Conservation (phyloP, 2,113 vertebrate species). For the Nerophis lumbriciformis region DNA sequence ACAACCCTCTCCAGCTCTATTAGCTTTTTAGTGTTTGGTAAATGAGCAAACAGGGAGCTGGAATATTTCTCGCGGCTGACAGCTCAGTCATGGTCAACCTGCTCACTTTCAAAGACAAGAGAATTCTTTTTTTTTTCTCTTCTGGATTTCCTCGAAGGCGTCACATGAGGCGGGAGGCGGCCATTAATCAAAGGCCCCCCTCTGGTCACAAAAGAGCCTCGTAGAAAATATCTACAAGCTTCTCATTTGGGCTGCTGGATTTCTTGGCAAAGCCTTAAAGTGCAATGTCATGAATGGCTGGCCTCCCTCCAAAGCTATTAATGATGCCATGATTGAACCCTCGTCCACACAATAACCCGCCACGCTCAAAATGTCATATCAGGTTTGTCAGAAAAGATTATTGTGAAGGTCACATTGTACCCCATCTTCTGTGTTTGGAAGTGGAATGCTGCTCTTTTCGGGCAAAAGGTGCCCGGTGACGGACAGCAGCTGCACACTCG, state of each 20-base stretch:
- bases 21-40: conserved; percentile 22
- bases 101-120: conserved; percentile 49
- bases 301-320: conserved; percentile 89
- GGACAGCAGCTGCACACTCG: conserved; percentile 12
- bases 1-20: conserved; percentile 19
- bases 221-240: conserved; percentile 90
- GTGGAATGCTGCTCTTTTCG: conserved; percentile 6
- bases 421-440: conserved; percentile 18
- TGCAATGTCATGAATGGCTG: conserved; percentile 93
- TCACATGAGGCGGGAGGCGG: conserved; percentile 63
- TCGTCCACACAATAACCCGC: conserved; percentile 83
- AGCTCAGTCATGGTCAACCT: conserved; percentile 30
- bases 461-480: not conserved
- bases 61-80: not conserved
- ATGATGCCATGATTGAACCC: conserved; percentile 91
- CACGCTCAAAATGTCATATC: conserved; percentile 92
- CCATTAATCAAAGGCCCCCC: conserved; percentile 86
- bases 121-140: conserved; percentile 76
- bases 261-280: conserved; percentile 82
- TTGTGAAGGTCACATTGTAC: conserved; percentile 79
- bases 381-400: conserved; percentile 82
- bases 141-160: conserved; percentile 84
- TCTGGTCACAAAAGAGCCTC: conserved; percentile 85
- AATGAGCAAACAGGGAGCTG: conserved; percentile 7
- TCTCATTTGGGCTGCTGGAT: conserved; percentile 83